Evolutionary conservation across 2,888 invertebrate species (phyloP).

Genomic region (Dyspetes luteomarginatus): DNA sequence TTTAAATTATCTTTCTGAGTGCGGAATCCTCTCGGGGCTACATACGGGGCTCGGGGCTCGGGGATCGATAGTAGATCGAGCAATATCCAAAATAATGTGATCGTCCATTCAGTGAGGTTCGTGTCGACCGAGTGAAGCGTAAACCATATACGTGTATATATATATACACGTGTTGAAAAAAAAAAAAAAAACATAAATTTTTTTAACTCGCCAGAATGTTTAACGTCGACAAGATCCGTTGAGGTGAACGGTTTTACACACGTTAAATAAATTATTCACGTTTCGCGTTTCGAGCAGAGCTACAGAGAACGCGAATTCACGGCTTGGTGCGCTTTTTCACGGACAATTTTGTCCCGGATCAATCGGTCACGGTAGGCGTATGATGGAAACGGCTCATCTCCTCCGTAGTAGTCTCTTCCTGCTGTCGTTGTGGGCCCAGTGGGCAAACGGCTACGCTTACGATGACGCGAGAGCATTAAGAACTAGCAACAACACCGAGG

Average conservation of each 20-base stretch:
- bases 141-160: neutral
- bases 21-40: neutral
- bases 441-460: slow-evolving; percentile 18
- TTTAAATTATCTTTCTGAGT: neutral
- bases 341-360: slow-evolving; percentile 44
- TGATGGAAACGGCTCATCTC: slow-evolving; percentile 67
- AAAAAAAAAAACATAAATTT: neutral
- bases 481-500: slow-evolving; percentile 58
- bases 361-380: slow-evolving; percentile 22
- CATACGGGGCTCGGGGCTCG: too few relatives aligned
- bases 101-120: neutral
- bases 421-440: slow-evolving; percentile 68
- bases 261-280: slow-evolving; percentile 20
- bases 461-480: slow-evolving; percentile 53
- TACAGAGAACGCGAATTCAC: neutral
- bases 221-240: neutral
- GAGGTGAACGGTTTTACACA: neutral
- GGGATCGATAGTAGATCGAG: neutral
- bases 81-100: neutral
- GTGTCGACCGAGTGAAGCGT: slow-evolving; percentile 7
- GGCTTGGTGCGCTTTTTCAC: slow-evolving; percentile 53
- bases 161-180: neutral
- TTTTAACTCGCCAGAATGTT: neutral
- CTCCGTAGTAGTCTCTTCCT: slow-evolving; percentile 67
- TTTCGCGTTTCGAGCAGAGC: slow-evolving; percentile 16